Conservation (phyloP, 2,888 invertebrate genomes). For the Trissoscelio sp. region DNA sequence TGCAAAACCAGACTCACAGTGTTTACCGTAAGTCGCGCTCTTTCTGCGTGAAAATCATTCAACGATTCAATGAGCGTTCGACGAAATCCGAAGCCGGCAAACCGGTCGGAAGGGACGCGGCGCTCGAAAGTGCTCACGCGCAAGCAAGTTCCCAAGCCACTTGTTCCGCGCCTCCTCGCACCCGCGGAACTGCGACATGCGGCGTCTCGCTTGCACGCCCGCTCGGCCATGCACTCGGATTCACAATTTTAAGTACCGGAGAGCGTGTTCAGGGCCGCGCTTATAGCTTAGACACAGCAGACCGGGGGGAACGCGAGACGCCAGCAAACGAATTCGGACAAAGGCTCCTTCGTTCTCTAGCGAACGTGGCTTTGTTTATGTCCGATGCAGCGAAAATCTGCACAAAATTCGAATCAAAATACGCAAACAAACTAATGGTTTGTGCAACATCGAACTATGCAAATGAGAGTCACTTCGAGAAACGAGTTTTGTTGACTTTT, state of each 20-base stretch:
- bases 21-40: slow-evolving; percentile 68
- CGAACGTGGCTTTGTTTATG: slow-evolving; percentile 48
- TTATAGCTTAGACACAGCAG: too few relatives aligned
- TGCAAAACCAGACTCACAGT: slow-evolving; percentile 44
- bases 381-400: slow-evolving; percentile 14
- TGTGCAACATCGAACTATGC: slow-evolving; percentile 11
- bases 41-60: slow-evolving; percentile 69
- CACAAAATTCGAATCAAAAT: neutral
- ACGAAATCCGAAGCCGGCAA: slow-evolving; percentile 69
- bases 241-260: slow-evolving; percentile 64
- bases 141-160: slow-evolving; percentile 57
- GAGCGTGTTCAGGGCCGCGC: slow-evolving; percentile 61
- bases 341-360: slow-evolving; percentile 45
- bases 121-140: slow-evolving; percentile 60
- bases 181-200: slow-evolving; percentile 34
- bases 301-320: slow-evolving; percentile 34
- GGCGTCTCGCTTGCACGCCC: slow-evolving; percentile 34
- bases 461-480: slow-evolving; percentile 39
- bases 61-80: slow-evolving; percentile 69
- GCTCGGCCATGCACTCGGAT: slow-evolving; percentile 47
- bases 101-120: slow-evolving; percentile 68
- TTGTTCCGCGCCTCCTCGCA: slow-evolving; percentile 55
- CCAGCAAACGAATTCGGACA: slow-evolving; percentile 55
- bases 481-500: slow-evolving; percentile 34
- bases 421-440: neutral